Evolutionary conservation across 2,888 invertebrate species (phyloP).

Genomic region (Sthenelais limicola): DNA sequence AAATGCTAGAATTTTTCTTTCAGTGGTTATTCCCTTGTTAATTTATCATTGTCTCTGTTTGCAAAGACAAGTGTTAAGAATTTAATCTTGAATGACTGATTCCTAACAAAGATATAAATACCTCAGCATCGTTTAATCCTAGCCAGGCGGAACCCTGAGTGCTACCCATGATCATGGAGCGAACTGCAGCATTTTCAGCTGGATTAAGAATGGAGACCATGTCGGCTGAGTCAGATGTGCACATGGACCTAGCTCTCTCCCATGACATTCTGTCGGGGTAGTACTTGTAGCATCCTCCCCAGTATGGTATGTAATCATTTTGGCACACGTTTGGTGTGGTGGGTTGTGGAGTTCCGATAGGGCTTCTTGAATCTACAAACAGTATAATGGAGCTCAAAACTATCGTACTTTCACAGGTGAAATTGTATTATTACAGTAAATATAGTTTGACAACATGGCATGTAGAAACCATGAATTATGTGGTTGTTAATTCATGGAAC

Average conservation of each 20-base stretch:
- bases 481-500: too few relatives aligned
- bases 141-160: constrained; percentile 30
- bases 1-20: too few relatives aligned
- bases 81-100: not conserved
- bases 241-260: constrained; percentile 12
- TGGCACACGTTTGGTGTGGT: constrained; percentile 21
- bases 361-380: constrained; percentile 4
- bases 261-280: not conserved
- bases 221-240: constrained; percentile 36
- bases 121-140: constrained; percentile 32
- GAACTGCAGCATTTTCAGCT: constrained; percentile 45
- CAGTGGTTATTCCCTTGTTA: too few relatives aligned
- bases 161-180: constrained; percentile 4
- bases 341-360: constrained; percentile 15
- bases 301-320: constrained; percentile 26
- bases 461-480: too few relatives aligned
- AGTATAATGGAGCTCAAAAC: not conserved
- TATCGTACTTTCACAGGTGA: too few relatives aligned
- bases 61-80: too few relatives aligned
- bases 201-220: constrained; percentile 40
- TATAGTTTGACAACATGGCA: too few relatives aligned
- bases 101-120: not conserved
- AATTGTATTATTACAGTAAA: too few relatives aligned
- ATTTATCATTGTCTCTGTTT: too few relatives aligned
- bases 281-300: constrained; percentile 38